Evolutionary conservation across 1,140 invertebrate species (phyloP), one percentile per base, ranked within the genome.

Genomic region (Drosophila lacertosa): DNA sequence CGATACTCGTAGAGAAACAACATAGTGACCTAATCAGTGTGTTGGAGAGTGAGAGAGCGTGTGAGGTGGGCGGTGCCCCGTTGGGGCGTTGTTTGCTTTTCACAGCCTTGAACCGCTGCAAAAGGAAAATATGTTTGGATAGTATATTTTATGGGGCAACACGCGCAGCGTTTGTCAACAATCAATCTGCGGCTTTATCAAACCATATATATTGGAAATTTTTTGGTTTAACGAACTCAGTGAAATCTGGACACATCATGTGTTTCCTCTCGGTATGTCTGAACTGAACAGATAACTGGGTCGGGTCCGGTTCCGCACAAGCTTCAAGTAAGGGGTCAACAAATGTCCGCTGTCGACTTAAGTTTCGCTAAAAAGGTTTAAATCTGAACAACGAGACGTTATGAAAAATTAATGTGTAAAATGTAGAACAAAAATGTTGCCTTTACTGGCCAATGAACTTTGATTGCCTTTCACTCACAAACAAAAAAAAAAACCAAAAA

Each of bases 391-490:
- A 13, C 51, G 22, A 16, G 16, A 54, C 40, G 40, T 32, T 29
- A 16, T 35, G 6, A 9, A 48, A 44, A 58, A n/a, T 51, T 22
- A 60, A 59, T 54, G 24, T 40, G 24, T 42, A 53, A 62, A 66
- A 73, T 83, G 54, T 79, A 50, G 48, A 55, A 45, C 53, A 82
- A 63, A 57, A 42, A 50, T 50, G 50, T 58, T 39, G 18, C 45
- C 29, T 7, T 29, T 48, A 29, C 13, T 53, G 33, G 45, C 26
- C 69, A 82, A 69, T 69, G 78, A 82, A 70, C 69, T 74, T 54
- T 67, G 67, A 72, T 63, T 80, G 68, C 81, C 81, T 77, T 84
- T 84, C 77, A 70, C 81, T 83, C 16, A 9, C 29, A 32, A 42
- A 15, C 1, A 10, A 42, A 32, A 20, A 42, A 42, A 39, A 7